Conservation (phyloP, 2,113 vertebrate species). For the Ivindomyrus marchei region DNA sequence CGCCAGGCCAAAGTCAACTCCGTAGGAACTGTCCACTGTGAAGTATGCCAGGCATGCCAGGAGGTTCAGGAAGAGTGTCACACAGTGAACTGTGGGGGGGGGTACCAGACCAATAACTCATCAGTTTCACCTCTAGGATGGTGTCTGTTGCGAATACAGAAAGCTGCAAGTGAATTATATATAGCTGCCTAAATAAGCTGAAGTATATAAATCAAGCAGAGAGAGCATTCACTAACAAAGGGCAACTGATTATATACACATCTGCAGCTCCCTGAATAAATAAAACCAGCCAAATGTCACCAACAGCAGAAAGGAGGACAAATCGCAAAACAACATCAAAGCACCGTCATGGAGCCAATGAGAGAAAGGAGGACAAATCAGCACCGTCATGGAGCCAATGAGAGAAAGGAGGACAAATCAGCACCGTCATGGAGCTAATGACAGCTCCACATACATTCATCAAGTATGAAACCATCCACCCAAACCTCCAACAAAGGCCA, state of each 20-base stretch:
- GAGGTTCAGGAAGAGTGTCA: slow-evolving; percentile 88
- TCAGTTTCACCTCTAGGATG: neutral
- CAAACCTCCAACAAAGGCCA: neutral
- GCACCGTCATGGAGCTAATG: neutral
- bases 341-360: neutral
- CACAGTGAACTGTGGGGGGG: slow-evolving; percentile 65
- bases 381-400: neutral
- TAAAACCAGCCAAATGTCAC: neutral
- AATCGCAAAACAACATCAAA: too few species aligned
- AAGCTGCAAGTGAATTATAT: neutral
- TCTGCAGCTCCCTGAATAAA: neutral
- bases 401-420: neutral
- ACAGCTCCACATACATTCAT: neutral
- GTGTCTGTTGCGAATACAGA: neutral
- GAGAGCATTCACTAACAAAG: neutral
- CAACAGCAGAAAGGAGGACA: neutral
- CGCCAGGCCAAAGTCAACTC: slow-evolving; percentile 81
- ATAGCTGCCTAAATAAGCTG: neutral
- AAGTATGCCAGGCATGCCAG: slow-evolving; percentile 86
- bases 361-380: neutral
- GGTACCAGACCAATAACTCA: neutral
- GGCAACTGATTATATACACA: neutral
- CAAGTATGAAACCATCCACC: neutral
- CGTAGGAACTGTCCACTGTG: slow-evolving; percentile 33
- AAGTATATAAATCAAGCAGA: neutral